Conservation (phyloP, 2,113 vertebrate species). For the Leptocoma aspasia region DNA sequence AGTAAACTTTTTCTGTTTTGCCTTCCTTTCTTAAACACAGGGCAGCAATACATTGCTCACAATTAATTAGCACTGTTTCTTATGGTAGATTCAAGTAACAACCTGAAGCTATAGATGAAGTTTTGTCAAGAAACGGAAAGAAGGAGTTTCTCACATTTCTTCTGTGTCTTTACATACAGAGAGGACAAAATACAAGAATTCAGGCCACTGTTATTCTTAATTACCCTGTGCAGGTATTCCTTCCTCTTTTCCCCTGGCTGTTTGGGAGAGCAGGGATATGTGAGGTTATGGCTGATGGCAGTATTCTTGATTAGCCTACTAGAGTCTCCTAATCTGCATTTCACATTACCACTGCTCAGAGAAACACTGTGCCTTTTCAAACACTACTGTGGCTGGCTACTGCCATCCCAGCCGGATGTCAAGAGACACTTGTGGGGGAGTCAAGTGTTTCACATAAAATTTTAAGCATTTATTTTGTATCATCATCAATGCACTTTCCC, state of each 20-base stretch:
- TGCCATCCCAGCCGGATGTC: not conserved
- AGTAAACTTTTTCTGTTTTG: not conserved
- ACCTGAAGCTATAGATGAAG: not conserved
- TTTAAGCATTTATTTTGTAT: not conserved
- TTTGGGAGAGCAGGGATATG: not conserved
- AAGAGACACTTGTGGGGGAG: not conserved
- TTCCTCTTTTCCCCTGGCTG: not conserved
- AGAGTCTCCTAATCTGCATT: not conserved
- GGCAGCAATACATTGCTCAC: not conserved
- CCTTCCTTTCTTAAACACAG: not conserved
- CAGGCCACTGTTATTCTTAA: not conserved
- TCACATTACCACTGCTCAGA: not conserved
- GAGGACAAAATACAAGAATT: not conserved
- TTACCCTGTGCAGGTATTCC: not conserved
- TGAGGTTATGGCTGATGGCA: not conserved
- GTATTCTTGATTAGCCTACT: not conserved
- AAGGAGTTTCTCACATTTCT: not conserved
- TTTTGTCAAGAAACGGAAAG: not conserved
- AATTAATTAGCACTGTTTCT: not conserved
- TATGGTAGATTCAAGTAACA: not conserved
- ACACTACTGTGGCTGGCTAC: not conserved
- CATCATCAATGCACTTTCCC: not conserved
- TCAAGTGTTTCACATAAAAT: not conserved
- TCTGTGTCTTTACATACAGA: not conserved
- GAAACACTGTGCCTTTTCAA: not conserved